Conservation (phyloP, 2,888 invertebrate genomes). For the Tetragonula carbonaria region DNA sequence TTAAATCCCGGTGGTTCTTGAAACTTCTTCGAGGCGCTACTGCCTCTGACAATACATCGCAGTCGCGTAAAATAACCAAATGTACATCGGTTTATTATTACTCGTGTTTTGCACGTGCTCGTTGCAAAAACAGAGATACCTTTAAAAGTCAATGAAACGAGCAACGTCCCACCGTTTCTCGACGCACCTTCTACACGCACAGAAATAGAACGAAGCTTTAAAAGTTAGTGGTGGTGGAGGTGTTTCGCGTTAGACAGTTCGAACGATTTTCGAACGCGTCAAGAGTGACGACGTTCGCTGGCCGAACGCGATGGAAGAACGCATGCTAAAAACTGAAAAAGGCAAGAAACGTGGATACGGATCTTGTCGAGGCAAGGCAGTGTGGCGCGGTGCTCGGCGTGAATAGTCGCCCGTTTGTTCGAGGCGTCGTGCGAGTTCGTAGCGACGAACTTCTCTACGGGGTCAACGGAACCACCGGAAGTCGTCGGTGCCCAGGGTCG, state of each 20-base stretch:
- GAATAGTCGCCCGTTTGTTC: slow-evolving; percentile 49
- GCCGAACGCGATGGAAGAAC: no score
- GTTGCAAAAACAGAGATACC: not conserved
- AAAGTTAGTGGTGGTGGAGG: no score
- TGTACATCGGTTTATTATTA: no score
- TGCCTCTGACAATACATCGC: no score
- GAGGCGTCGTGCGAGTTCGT: slow-evolving; percentile 50
- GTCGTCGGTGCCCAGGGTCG: slow-evolving; percentile 77
- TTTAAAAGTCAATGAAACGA: not conserved
- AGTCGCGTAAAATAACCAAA: not conserved
- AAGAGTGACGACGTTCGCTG: not conserved
- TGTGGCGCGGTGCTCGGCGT: slow-evolving; percentile 16
- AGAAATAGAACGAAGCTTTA: no score
- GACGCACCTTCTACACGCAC: not conserved
- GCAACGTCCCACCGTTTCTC: not conserved
- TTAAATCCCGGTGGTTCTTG: no score
- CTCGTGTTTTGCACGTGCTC: not conserved
- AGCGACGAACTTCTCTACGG: slow-evolving; percentile 69
- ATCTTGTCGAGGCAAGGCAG: not conserved
- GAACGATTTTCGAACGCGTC: not conserved
- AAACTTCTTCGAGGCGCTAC: no score
- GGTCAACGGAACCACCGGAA: slow-evolving; percentile 83
- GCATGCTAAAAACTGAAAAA: not conserved
- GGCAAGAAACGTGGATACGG: slow-evolving; percentile 10
- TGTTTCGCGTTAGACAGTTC: no score